These are phyloP conservation scores for Montipora efflorescens DNA, from an alignment of 64 coral and sea anemone species.

Conservation along the genomic window DNA sequence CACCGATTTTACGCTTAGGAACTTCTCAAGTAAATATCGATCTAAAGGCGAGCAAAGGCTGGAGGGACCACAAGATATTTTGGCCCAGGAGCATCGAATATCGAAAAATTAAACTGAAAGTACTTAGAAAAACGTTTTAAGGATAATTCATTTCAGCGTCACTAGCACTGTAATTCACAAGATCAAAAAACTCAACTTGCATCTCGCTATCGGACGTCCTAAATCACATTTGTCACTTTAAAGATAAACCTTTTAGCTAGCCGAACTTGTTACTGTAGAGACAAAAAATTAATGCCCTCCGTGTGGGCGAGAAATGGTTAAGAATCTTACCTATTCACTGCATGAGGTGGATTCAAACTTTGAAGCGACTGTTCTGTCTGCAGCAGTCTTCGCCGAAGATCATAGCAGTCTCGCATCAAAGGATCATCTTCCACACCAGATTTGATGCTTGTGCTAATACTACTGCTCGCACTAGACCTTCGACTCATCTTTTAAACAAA, in stretches of 20 bases:
- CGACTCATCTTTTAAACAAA: constrained; percentile 85
- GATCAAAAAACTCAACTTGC: neutral
- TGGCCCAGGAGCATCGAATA: neutral
- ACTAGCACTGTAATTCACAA: neutral
- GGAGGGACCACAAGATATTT: neutral
- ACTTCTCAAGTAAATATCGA: constrained; percentile 24
- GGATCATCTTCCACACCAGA: constrained; percentile 93
- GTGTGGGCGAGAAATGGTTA: neutral
- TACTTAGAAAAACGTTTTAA: neutral
- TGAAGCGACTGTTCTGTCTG: constrained; percentile 99
- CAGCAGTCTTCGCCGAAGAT: constrained; percentile 89
- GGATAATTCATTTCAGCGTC: neutral
- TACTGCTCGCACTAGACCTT: constrained; percentile 96
- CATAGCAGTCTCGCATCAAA: constrained; percentile 96
- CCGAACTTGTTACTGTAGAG: neutral
- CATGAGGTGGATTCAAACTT: constrained; percentile 89
- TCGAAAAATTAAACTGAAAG: neutral
- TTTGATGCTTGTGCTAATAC: constrained; percentile 81
- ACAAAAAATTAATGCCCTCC: neutral
- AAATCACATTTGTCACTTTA: neutral
- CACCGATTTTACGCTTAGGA: constrained; percentile 6
- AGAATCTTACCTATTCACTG: constrained; percentile 75
- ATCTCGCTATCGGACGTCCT: neutral
- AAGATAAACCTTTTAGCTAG: neutral
- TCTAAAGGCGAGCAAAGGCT: neutral